Evolutionary conservation across 2,888 invertebrate genomes (phyloP), one percentile per base, ranked within the genome.

Genomic region (Ectropis crepuscularia): DNA sequence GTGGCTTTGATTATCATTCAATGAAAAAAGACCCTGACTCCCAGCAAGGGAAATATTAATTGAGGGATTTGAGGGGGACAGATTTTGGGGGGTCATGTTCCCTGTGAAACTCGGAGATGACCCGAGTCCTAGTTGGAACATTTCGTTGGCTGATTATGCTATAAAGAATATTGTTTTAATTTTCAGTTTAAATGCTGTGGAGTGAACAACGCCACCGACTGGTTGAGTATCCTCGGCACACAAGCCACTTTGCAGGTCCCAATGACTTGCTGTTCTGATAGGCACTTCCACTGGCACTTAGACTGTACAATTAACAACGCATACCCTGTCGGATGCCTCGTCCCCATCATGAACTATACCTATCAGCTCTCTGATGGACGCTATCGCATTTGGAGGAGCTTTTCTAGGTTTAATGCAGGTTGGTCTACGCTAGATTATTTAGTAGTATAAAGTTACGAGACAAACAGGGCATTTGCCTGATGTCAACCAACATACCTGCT

Each of bases 151-250:
- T n/a, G n/a, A n/a, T n/a, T n/a, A n/a, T n/a, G n/a, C 16, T 0
- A 37, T 6, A 37, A 37, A 6, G 36, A n/a, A 36, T 37, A 36
- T n/a, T n/a, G n/a, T 37, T 0, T 48, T 36, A 5, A 4, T 6
- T 48, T 10, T 6, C 12, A 50, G 50, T 50, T 39, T 39, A 1
- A 39, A 39, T 50, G 50, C 39, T 50, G 50, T 12, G 50, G 50
- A 8, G 39, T 12, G 7, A 7, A 6, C 0, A 39, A 38, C 8
- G 38, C 50, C 11, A 50, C 7, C 39, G 50, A 50, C 10, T 50
- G 50, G 50, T 12, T 12, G 8, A 5, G 2, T 8, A 0, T 8
- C 1, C 50, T 50, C 38, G 11, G 38, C 38, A 50, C 50, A 8
- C 38, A 38, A 9, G 7, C n/a, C 0, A 12, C 11, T 12, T 39